Evolutionary conservation across 2,888 invertebrate genomes (phyloP).

Genomic region (Eutolmus rufibarbis): DNA sequence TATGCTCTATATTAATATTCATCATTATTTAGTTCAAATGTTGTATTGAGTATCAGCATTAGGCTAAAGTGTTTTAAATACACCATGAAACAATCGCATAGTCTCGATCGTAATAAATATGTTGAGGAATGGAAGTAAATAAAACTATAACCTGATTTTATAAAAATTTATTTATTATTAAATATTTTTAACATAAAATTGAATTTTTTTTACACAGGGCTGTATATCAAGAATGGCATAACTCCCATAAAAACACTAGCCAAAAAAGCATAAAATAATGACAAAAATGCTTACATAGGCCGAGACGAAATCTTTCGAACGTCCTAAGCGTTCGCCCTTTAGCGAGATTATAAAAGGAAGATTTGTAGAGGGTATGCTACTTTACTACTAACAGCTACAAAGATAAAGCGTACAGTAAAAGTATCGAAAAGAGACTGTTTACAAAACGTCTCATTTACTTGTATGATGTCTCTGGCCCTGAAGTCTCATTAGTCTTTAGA

Average conservation of each 20-base stretch:
- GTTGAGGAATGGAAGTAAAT: neutral
- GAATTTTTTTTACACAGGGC: neutral
- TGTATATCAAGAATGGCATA: neutral
- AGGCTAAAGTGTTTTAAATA: too few relatives aligned
- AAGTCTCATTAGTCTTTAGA: neutral
- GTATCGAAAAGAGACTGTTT: slow-evolving; percentile 44
- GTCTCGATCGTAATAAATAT: too few relatives aligned
- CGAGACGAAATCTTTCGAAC: neutral
- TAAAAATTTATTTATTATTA: neutral
- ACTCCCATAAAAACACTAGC: slow-evolving; percentile 7
- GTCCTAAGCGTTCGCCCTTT: neutral
- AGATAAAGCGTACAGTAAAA: neutral
- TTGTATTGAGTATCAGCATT: too few relatives aligned
- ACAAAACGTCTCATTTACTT: slow-evolving; percentile 34
- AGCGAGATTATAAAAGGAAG: neutral
- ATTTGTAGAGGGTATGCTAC: neutral
- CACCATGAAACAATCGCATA: too few relatives aligned
- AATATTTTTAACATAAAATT: neutral
- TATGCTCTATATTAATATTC: too few relatives aligned
- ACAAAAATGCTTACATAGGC: neutral
- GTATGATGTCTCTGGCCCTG: neutral
- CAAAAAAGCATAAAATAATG: slow-evolving; percentile 7
- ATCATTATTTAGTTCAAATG: too few relatives aligned
- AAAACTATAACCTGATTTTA: neutral
- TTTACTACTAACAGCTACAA: neutral